These are phyloP conservation scores for Orchesella cincta DNA, from an alignment of 1,140 invertebrate genomes.

Conservation along the genomic window DNA sequence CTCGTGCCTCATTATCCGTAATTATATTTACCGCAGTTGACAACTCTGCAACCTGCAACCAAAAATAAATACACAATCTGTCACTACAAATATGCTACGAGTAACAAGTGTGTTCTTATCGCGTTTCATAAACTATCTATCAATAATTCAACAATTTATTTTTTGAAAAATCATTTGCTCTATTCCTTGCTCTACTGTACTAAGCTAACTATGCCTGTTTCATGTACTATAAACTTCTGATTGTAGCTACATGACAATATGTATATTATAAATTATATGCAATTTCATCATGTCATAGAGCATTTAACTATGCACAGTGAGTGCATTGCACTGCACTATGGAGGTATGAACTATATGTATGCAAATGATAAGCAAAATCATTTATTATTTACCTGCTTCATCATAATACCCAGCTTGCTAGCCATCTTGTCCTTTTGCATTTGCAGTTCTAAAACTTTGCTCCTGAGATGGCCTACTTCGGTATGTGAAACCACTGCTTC, in stretches of 20 bases:
- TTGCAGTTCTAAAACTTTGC: conserved; percentile 31
- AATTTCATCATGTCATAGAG: too few relatives aligned
- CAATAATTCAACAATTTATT: too few relatives aligned
- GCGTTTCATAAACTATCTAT: too few relatives aligned
- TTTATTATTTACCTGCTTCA: conserved; percentile 43
- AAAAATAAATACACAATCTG: too few relatives aligned
- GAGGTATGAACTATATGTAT: not conserved
- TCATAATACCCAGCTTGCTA: conserved; percentile 25
- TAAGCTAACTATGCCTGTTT: not conserved
- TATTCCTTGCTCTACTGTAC: too few relatives aligned
- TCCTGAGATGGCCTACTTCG: conserved; percentile 20
- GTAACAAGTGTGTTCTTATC: too few relatives aligned
- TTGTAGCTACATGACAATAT: not conserved
- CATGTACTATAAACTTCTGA: not conserved
- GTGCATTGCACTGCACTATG: too few relatives aligned
- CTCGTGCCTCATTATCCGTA: conserved; percentile 16
- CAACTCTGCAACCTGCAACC: conserved; percentile 40
- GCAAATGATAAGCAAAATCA: not conserved
- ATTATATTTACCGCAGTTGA: conserved; percentile 32
- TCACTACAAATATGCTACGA: too few relatives aligned
- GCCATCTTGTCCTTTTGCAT: conserved; percentile 38
- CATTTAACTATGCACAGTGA: too few relatives aligned
- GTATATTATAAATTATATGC: not conserved
- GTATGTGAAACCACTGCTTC: conserved; percentile 36
- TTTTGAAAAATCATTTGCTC: too few relatives aligned